These are phyloP conservation scores for Mercenaria mercenaria DNA, from an alignment of 1,140 invertebrate species.

Conservation along the genomic window DNA sequence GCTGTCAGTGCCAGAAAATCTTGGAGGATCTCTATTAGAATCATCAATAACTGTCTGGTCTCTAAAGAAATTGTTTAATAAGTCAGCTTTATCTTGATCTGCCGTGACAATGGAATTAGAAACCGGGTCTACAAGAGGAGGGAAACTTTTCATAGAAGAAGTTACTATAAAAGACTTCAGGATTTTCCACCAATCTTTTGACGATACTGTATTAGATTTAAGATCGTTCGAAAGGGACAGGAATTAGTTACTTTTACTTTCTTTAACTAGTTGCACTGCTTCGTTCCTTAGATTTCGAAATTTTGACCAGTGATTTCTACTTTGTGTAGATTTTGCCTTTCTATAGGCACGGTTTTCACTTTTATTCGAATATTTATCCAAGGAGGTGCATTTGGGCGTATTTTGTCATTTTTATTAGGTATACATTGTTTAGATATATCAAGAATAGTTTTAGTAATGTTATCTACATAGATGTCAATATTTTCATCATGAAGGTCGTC, in stretches of 20 bases:
- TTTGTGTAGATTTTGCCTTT: no score
- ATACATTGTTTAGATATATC: not conserved
- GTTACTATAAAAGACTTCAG: not conserved
- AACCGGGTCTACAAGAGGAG: not conserved
- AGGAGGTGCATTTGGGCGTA: not conserved
- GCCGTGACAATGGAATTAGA: no score
- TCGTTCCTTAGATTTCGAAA: no score
- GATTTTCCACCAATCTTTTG: not conserved
- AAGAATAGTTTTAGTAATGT: constrained; percentile 2
- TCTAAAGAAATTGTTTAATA: not conserved
- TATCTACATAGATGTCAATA: not conserved
- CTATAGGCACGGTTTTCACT: no score
- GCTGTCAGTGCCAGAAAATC: not conserved
- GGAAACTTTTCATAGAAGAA: not conserved
- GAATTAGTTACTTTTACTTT: no score
- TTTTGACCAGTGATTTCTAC: no score
- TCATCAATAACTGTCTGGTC: not conserved
- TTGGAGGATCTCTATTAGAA: not conserved
- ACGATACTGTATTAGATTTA: no score
- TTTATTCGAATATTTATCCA: not conserved
- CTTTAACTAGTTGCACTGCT: no score
- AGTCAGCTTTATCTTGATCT: no score
- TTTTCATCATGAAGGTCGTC: not conserved
- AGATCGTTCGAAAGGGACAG: no score
- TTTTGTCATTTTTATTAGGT: constrained; percentile 2